Conservation (phyloP, 2,888 invertebrate species). For the Acleris cristana region DNA sequence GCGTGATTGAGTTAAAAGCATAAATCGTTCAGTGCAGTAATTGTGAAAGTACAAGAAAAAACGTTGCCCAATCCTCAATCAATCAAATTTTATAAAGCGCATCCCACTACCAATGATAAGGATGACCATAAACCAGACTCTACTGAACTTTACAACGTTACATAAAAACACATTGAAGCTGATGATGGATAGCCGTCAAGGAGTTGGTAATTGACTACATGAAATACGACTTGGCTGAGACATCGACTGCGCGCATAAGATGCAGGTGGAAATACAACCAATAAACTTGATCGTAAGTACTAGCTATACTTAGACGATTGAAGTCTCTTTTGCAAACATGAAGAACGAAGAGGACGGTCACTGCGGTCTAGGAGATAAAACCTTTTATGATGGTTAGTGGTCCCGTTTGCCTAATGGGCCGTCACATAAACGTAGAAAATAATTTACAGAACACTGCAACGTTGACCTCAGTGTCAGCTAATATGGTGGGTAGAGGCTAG, state of each 20-base stretch:
- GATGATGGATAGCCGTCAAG: constrained; percentile 15
- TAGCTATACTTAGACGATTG: background rate
- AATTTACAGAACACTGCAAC: constrained; percentile 41
- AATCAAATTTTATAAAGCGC: too few species aligned
- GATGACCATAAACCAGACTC: too few species aligned
- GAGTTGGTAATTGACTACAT: constrained; percentile 8
- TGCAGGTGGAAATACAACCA: constrained; percentile 12
- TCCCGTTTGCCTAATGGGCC: constrained; percentile 8
- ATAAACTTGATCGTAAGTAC: constrained; percentile 1
- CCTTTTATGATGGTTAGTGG: background rate
- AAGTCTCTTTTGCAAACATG: background rate
- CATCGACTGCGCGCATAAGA: constrained; percentile 5
- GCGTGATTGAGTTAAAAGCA: too few species aligned
- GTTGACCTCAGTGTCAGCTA: constrained; percentile 55
- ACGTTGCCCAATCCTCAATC: too few species aligned
- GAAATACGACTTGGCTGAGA: constrained; percentile 17
- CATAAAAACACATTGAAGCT: constrained; percentile 17
- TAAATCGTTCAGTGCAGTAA: too few species aligned
- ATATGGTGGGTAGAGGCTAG: constrained; percentile 56
- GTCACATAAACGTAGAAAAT: constrained; percentile 16
- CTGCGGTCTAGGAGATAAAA: background rate
- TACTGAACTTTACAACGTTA: constrained; percentile 1
- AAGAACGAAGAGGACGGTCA: background rate
- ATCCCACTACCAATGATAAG: too few species aligned
- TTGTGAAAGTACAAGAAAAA: too few species aligned